Percentiles rank a stretch among this genome's conserved stretches.
Evolutionary conservation across 2,888 invertebrate genomes (phyloP).

Genomic region (Drosophila cyrtoloma): DNA sequence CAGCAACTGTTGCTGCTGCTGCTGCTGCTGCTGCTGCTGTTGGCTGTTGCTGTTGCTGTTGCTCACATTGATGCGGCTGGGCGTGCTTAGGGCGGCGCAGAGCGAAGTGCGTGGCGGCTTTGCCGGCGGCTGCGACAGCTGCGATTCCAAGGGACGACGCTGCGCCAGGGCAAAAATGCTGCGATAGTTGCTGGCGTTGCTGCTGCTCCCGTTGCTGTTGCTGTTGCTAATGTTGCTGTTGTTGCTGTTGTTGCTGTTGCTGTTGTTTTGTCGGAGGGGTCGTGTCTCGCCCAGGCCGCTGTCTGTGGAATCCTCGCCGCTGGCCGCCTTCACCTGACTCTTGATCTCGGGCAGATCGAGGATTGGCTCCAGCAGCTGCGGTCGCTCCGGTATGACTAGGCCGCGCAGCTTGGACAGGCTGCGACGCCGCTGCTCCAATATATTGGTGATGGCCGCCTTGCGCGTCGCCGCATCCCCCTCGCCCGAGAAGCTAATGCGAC

Average conservation of each 20-base stretch:
- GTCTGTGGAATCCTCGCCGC: constrained; percentile 81
- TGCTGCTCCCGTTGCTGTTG: constrained; percentile 1
- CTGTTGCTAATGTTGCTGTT: background rate
- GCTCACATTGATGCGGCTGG: constrained; percentile 52
- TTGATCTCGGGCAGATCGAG: constrained; percentile 94
- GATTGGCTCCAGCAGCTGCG: constrained; percentile 87
- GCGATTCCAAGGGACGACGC: constrained; percentile 72
- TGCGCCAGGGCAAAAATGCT: constrained; percentile 63
- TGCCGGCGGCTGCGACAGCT: constrained; percentile 76
- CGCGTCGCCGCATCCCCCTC: constrained; percentile 85
- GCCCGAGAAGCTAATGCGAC: constrained; percentile 84
- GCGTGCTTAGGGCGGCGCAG: constrained; percentile 24
- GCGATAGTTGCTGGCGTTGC: constrained; percentile 65
- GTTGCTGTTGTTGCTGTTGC: background rate
- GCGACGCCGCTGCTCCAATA: constrained; percentile 93
- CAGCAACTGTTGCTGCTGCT: constrained; percentile 20
- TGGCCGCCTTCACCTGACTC: constrained; percentile 87
- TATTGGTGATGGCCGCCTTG: constrained; percentile 89
- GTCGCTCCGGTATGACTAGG: constrained; percentile 93
- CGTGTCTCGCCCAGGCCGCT: constrained; percentile 76
- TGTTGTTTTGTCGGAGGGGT: constrained; percentile 27
- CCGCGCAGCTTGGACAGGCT: constrained; percentile 94
- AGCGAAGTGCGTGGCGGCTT: constrained; percentile 85
- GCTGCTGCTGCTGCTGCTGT: constrained; percentile 8
- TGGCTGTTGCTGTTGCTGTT: constrained; percentile 47